These are phyloP conservation scores for Drosophila buzzatii DNA, from an alignment of 2,888 invertebrate species.

Conservation along the genomic window DNA sequence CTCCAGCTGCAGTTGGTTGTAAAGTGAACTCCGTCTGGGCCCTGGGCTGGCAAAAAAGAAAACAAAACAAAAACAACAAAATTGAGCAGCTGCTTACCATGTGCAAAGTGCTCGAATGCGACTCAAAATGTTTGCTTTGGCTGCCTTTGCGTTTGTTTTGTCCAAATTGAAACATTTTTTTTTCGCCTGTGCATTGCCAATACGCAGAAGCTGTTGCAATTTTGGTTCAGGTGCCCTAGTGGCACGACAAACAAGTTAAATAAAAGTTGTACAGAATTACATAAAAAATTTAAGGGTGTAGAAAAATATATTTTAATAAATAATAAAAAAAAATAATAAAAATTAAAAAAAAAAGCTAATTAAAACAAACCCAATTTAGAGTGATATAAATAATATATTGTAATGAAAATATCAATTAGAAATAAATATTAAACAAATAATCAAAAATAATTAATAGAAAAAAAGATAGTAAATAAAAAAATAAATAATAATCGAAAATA, in stretches of 20 bases:
- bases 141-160: conserved; percentile 40
- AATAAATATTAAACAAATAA: background rate
- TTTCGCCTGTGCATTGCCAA: conserved; percentile 27
- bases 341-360: too few relatives aligned
- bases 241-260: background rate
- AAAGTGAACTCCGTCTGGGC: conserved; percentile 19
- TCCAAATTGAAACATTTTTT: conserved; percentile 31
- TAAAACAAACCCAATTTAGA: background rate
- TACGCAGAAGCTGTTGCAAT: conserved; percentile 13
- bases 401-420: background rate
- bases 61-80: conserved; percentile 1
- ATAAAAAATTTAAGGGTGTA: background rate
- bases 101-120: conserved; percentile 44
- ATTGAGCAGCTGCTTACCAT: conserved; percentile 45
- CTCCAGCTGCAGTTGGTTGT: conserved; percentile 12
- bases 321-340: background rate
- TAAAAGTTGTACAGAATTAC: background rate
- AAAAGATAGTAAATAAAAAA: too few relatives aligned
- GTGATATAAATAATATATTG: background rate
- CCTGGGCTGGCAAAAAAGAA: conserved; percentile 6
- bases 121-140: conserved; percentile 60
- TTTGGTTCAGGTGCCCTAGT: conserved; percentile 1
- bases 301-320: too few relatives aligned
- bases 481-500: too few relatives aligned
- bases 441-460: too few relatives aligned